Percentiles rank a stretch among this genome's conserved stretches.
Evolutionary conservation across 1,140 invertebrate species (phyloP).

Genomic region (Oreohelix idahoensis): DNA sequence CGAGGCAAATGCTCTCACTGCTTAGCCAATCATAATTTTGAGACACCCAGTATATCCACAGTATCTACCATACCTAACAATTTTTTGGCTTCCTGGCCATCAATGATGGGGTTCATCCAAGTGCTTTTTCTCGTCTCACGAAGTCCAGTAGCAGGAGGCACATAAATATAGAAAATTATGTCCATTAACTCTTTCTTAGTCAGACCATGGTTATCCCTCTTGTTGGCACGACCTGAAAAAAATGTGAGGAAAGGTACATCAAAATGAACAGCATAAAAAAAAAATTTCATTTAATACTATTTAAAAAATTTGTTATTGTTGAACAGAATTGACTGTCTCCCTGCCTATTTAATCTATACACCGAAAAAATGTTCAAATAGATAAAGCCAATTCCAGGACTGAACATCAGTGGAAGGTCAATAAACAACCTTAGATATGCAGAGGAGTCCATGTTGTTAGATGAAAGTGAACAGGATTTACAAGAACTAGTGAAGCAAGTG

Average conservation of each 20-base stretch:
- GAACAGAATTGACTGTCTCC: no score
- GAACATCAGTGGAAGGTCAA: no score
- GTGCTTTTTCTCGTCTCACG: conserved; percentile 64
- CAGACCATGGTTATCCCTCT: conserved; percentile 54
- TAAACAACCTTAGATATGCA: no score
- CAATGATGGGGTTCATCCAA: conserved; percentile 72
- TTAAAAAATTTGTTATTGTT: neutral
- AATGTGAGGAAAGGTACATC: neutral
- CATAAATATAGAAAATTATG: conserved; percentile 69
- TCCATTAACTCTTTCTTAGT: conserved; percentile 67
- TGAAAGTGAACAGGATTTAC: no score
- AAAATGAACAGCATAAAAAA: conserved; percentile 11
- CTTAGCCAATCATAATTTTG: no score
- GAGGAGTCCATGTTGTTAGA: no score
- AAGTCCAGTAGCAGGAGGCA: conserved; percentile 63
- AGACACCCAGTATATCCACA: no score
- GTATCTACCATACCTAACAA: conserved; percentile 60
- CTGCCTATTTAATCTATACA: no score
- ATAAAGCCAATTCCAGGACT: no score
- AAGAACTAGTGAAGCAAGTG: no score
- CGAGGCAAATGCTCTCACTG: no score
- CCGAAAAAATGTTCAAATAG: no score
- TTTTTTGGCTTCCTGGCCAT: conserved; percentile 70
- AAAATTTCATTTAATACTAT: neutral
- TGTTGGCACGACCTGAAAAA: conserved; percentile 53